phyloP scores from a whole-genome alignment of 2,797 vertebrate genomes.

The Ispidina lecontei region DNA sequence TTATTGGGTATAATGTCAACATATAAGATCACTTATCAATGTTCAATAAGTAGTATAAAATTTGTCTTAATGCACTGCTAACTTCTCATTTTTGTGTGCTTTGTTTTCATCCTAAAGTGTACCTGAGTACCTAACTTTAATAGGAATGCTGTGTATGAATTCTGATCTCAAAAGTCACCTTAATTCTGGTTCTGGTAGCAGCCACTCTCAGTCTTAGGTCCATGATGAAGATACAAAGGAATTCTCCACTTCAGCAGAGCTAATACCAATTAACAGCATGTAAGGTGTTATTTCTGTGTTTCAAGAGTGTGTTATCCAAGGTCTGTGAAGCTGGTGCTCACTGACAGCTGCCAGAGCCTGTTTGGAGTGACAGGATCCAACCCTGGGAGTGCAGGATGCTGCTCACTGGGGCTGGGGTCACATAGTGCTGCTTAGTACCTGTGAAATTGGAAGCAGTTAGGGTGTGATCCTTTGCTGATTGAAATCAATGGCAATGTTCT shows the following conservation, averaged over 20 bases:
- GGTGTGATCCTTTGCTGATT: conserved; percentile 50
- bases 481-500: conserved; percentile 66
- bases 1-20: not conserved
- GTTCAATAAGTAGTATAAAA: not conserved
- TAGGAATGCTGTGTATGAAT: not conserved
- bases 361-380: not conserved
- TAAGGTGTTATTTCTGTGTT: not conserved
- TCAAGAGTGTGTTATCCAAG: not conserved
- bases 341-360: not conserved
- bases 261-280: not conserved
- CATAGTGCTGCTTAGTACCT: conserved; percentile 43
- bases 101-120: not conserved
- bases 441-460: conserved; percentile 49
- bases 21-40: not conserved
- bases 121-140: not conserved
- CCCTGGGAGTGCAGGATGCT: not conserved
- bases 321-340: not conserved
- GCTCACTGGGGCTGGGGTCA: not conserved
- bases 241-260: not conserved
- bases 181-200: not conserved
- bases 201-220: not conserved
- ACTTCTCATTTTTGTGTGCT: not conserved
- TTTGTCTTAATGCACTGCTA: not conserved
- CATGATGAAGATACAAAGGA: not conserved
- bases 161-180: not conserved